Evolutionary conservation across 92 coral and sea anemone genomes (phyloP), one percentile per base, ranked within the genome.

Genomic region (Scolanthus callimorphus): DNA sequence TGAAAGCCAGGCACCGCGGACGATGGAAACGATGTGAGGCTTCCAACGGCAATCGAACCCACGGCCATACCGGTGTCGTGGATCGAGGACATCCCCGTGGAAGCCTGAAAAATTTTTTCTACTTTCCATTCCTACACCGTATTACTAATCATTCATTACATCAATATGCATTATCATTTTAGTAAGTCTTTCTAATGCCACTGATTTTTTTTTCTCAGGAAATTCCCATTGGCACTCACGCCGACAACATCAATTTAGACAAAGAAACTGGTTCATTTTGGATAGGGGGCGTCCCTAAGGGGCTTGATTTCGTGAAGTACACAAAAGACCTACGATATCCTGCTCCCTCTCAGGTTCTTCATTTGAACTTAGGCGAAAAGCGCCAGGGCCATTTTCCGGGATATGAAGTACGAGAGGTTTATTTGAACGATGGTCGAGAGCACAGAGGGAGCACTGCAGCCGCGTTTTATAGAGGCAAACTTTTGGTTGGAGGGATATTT

Each of bases 191-290:
- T n/a, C n/a, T n/a, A n/a, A n/a, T n/a, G n/a, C n/a, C n/a, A n/a
- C n/a, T n/a, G n/a, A n/a, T n/a, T n/a, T n/a, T n/a, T n/a, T n/a
- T n/a, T 6, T 34, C 15, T 34, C 76, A 82, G 88, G 29, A 52
- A 46, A 83, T 83, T 25, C 41, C 57, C 29, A 55, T 78, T 56
- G 90, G 90, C 20, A 46, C 85, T 1, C 29, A 63, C 15, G 55
- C 76, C 0, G 97, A 91, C 58, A 91, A 91, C 57, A 74, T 91
- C 41, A 77, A 85, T 60, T 44, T 76, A 10, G 97, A 91, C 59
- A 50, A 44, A 10, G 85, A 48, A 3, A 91, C 67, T 2, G 91
- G 91, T 17, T 59, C 82, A 22, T 82, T 86, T 19, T 91, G 97
- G 97, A 31, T 79, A 23, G 95, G 84, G 25, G 89, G 78, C 21